These are phyloP conservation scores for Meliscaeva auricollis DNA, from an alignment of 2,888 invertebrate species.

Conservation along the genomic window DNA sequence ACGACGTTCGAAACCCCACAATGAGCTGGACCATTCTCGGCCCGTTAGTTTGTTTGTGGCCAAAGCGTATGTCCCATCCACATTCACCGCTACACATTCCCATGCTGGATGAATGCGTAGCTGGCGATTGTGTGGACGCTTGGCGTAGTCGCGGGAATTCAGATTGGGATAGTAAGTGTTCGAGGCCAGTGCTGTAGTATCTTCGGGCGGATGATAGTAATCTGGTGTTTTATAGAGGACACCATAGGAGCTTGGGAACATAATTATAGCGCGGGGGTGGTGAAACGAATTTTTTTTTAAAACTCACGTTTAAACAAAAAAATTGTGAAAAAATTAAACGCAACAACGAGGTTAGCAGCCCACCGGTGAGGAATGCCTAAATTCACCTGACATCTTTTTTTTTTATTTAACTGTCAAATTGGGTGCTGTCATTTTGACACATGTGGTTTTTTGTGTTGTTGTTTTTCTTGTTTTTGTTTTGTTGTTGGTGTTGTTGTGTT, in stretches of 20 bases:
- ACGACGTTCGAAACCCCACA: conserved; percentile 81
- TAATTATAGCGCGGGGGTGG: conserved; percentile 74
- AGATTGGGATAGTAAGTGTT: conserved; percentile 83
- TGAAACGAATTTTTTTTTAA: conserved; percentile 61
- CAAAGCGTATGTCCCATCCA: conserved; percentile 78
- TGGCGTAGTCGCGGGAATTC: conserved; percentile 82
- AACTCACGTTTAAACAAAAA: conserved; percentile 75
- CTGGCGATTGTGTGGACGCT: conserved; percentile 79
- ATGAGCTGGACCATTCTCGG: conserved; percentile 81
- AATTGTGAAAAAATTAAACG: conserved; percentile 74
- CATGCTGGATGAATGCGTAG: conserved; percentile 81
- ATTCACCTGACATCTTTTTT: conserved; percentile 69
- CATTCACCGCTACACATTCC: conserved; percentile 80
- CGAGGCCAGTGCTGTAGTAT: conserved; percentile 78
- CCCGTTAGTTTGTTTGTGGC: conserved; percentile 81
- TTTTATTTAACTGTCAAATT: conserved; percentile 5
- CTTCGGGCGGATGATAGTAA: conserved; percentile 80
- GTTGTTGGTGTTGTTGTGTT: not conserved
- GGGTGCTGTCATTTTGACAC: conserved; percentile 27
- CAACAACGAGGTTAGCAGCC: conserved; percentile 74
- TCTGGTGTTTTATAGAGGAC: conserved; percentile 79
- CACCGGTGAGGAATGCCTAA: conserved; percentile 75
- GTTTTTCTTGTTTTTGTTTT: not conserved
- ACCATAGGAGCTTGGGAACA: conserved; percentile 80
- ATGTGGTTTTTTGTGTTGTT: not conserved